Evolutionary conservation across 1,140 invertebrate species (phyloP).

Genomic region (Psilanteris sp.): DNA sequence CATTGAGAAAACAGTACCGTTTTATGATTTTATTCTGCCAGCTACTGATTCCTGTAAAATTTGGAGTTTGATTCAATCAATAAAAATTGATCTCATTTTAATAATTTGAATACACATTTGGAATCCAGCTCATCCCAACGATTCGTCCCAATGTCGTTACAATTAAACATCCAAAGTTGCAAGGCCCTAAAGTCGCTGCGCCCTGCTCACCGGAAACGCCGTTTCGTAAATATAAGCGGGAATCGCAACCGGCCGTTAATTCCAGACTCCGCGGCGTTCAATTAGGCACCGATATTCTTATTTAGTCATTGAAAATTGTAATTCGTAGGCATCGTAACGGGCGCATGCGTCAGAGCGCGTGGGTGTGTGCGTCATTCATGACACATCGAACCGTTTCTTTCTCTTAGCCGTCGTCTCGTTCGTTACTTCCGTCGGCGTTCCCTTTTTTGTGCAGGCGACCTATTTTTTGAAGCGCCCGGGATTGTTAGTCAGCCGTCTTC

Average conservation of each 20-base stretch:
- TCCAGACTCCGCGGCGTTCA: background rate
- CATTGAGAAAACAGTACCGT: too few species aligned
- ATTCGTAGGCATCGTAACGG: slow-evolving; percentile 16
- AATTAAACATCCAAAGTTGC: too few species aligned
- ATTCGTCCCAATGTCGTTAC: too few species aligned
- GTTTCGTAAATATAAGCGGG: too few species aligned
- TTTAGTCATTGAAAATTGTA: slow-evolving; percentile 26
- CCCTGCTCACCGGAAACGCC: slow-evolving; percentile 3
- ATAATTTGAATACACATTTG: too few species aligned
- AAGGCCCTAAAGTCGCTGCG: too few species aligned
- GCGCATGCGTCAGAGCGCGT: slow-evolving; percentile 62
- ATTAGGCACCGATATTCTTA: slow-evolving; percentile 26
- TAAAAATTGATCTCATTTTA: too few species aligned
- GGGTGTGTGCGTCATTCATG: slow-evolving; percentile 71
- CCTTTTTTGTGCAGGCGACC: slow-evolving; percentile 40
- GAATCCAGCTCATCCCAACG: too few species aligned
- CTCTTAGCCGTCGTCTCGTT: slow-evolving; percentile 2
- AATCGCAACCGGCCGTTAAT: background rate
- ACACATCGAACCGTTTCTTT: slow-evolving; percentile 64
- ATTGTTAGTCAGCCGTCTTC: background rate
- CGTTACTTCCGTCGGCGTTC: slow-evolving; percentile 41
- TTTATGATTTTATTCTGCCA: too few species aligned
- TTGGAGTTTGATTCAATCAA: too few species aligned
- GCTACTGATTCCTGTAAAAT: too few species aligned
- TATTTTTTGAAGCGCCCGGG: slow-evolving; percentile 12